These are phyloP conservation scores for Brachypalpus laphriformis DNA, from an alignment of 2,888 invertebrate genomes.

Conservation along the genomic window DNA sequence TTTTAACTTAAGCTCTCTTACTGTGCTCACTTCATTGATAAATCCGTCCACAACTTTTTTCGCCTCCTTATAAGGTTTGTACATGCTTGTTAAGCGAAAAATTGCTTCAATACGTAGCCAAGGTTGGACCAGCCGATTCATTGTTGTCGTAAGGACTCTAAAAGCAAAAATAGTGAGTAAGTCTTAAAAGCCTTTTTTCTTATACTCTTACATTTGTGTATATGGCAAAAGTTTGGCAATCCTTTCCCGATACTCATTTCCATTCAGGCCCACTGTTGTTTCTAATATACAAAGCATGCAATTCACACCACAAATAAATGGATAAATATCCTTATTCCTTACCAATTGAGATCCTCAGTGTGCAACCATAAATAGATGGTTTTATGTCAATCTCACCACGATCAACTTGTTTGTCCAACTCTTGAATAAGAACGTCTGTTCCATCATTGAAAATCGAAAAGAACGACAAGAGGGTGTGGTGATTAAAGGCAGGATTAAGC, in stretches of 20 bases:
- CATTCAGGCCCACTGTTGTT: slow-evolving; percentile 57
- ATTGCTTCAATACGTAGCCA: slow-evolving; percentile 36
- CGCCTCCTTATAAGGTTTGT: slow-evolving; percentile 47
- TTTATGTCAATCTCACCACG: slow-evolving; percentile 6
- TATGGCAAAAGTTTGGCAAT: slow-evolving; percentile 48
- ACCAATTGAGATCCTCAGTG: slow-evolving; percentile 54
- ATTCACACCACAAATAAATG: not conserved
- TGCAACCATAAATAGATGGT: slow-evolving; percentile 7
- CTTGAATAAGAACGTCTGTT: slow-evolving; percentile 7
- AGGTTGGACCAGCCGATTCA: slow-evolving; percentile 43
- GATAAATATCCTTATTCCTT: not conserved
- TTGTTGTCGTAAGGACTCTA: slow-evolving; percentile 51
- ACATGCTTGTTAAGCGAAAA: slow-evolving; percentile 42
- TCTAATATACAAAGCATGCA: slow-evolving; percentile 13
- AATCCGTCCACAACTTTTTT: slow-evolving; percentile 43
- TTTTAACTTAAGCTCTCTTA: too few relatives aligned
- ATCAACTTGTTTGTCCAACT: slow-evolving; percentile 18
- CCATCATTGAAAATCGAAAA: slow-evolving; percentile 48
- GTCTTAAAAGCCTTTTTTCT: too few relatives aligned
- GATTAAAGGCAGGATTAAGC: slow-evolving; percentile 56
- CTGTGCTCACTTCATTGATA: slow-evolving; percentile 32
- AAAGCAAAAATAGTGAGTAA: too few relatives aligned
- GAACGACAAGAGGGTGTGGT: slow-evolving; percentile 39
- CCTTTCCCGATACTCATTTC: slow-evolving; percentile 42
- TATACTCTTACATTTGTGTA: slow-evolving; percentile 41